Evolutionary conservation across 2,888 invertebrate genomes (phyloP).

Genomic region (Philereme transversata): DNA sequence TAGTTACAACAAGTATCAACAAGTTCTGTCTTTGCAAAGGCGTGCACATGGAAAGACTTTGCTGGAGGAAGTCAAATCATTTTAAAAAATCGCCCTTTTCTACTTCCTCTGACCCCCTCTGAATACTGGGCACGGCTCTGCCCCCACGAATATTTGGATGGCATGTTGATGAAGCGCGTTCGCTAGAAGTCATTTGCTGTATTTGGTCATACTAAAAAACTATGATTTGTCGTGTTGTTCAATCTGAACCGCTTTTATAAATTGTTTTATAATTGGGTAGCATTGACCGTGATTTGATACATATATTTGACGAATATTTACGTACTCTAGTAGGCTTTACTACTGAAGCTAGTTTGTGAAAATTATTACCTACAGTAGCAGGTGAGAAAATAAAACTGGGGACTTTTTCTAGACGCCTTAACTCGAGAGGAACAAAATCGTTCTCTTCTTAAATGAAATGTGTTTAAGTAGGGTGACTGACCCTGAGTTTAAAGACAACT

Average conservation of each 20-base stretch:
- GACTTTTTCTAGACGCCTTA: no score
- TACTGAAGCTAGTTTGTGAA: neutral
- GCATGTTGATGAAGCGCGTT: conserved; percentile 51
- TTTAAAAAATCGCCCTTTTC: no score
- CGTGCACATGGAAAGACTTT: no score
- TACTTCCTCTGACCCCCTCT: neutral
- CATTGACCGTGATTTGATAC: conserved; percentile 3
- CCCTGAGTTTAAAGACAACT: no score
- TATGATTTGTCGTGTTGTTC: conserved; percentile 5
- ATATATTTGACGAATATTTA: neutral
- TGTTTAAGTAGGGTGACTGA: no score
- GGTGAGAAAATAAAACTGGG: no score
- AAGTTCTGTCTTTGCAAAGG: no score
- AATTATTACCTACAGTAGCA: no score
- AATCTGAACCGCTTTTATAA: neutral
- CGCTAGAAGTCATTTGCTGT: conserved; percentile 48
- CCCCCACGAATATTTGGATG: conserved; percentile 53
- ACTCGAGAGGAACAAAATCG: no score
- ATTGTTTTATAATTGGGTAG: neutral
- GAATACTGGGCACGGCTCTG: conserved; percentile 4
- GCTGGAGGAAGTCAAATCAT: no score
- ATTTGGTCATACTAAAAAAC: conserved; percentile 30
- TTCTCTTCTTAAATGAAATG: no score
- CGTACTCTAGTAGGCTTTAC: neutral
- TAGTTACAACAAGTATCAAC: no score